Evolutionary conservation across 2,888 invertebrate genomes (phyloP), one percentile per base, ranked within the genome.

Genomic region (Andrena fulva): DNA sequence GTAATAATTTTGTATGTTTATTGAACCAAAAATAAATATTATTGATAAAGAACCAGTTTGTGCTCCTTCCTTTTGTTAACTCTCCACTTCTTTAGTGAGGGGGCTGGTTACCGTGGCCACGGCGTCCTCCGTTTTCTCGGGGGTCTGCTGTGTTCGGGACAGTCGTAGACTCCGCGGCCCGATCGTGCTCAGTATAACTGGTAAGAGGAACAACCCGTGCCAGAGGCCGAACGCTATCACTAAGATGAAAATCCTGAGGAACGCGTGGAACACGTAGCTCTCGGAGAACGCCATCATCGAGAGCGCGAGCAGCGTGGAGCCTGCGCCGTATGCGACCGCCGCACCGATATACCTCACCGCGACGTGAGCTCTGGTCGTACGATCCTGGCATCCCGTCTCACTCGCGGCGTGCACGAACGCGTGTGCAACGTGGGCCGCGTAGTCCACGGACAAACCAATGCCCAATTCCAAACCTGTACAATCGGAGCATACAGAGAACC

Each of bases 371-470:
- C 97, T 94, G 33, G 90, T 90, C 73, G 89, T 91, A 82, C 95
- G 93, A 76, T 94, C 91, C 48, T 93, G 92, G 50, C 29, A 8
- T 4, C 50, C 83, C 20, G 48, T 59, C 20, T 78, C 54, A 42
- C 94, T 92, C 0, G 95, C 95, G 24, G 94, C 93, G 1, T 96
- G 96, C 89, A 98, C 95, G 93, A 97, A 98, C 2, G 97, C 96
- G 91, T 97, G 97, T 0, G 97, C 97, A 6, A 97, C 96, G 91
- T 97, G 97, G 2, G 97, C 97, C 0, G 97, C 97, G 89, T 97
- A 98, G 93, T 98, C 98, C 0, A 98, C 97, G 90, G 97, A 97
- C 69, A 98, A 94, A 68, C 98, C 98, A 81, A 97, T 96, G 2
- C 97, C 97, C 48, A 98, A 94, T 90, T 97, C 97, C 12, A 98